Conservation (phyloP, 2,888 invertebrate genomes). For the Coelopa pilipes region DNA sequence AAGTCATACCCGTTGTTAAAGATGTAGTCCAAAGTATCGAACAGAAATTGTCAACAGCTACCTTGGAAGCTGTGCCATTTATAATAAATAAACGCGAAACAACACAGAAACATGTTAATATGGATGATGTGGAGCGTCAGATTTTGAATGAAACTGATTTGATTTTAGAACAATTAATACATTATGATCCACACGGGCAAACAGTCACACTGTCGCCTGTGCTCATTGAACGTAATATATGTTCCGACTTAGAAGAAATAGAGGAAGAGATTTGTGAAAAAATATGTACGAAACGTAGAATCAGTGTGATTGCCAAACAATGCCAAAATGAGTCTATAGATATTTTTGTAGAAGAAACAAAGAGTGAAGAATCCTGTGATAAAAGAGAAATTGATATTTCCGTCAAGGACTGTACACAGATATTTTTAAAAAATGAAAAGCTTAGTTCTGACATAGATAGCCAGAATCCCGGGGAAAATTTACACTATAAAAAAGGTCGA, state of each 20-base stretch:
- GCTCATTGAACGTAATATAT: conserved; percentile 46
- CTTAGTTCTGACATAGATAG: not conserved
- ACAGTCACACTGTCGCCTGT: conserved; percentile 52
- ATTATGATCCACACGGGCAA: conserved; percentile 49
- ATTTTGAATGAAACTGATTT: conserved; percentile 55
- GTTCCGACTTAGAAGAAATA: conserved; percentile 45
- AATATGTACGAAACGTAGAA: conserved; percentile 52
- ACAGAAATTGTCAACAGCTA: conserved; percentile 64
- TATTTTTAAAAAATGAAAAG: conserved; percentile 29
- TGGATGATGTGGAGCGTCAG: conserved; percentile 53
- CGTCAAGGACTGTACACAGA: not conserved
- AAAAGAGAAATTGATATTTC: not conserved
- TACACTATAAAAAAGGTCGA: conserved; percentile 4
- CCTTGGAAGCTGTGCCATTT: conserved; percentile 54
- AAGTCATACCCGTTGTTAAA: conserved; percentile 68
- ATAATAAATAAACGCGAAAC: conserved; percentile 59
- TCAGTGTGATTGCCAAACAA: conserved; percentile 52
- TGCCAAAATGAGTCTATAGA: not conserved
- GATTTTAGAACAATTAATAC: conserved; percentile 48
- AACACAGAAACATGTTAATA: conserved; percentile 46
- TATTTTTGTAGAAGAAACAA: not conserved
- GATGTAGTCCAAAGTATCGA: conserved; percentile 70
- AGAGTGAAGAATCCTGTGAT: not conserved
- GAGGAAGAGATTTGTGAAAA: conserved; percentile 61
- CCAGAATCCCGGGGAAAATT: not conserved